phyloP scores from a whole-genome alignment of 1,140 invertebrate species.

The Epicauta chinensis region DNA sequence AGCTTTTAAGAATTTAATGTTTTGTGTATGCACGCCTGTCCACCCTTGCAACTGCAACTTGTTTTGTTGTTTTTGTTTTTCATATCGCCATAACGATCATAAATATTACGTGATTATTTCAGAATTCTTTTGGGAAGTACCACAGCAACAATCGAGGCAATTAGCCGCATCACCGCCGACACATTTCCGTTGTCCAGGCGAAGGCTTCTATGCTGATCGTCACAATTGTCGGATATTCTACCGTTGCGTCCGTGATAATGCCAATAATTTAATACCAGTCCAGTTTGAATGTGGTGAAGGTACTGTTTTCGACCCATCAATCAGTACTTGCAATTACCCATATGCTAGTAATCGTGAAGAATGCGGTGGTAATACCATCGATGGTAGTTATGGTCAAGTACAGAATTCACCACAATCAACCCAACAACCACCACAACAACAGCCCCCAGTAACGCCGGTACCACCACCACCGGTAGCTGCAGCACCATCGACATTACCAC shows the following conservation, averaged over 20 bases:
- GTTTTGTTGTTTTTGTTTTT: no score
- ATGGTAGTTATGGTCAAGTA: constrained; percentile 18
- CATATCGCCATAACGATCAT: no score
- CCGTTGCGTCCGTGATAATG: constrained; percentile 28
- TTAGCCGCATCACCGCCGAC: neutral
- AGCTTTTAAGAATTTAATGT: no score
- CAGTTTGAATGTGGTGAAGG: constrained; percentile 63
- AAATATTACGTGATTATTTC: no score
- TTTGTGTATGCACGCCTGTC: no score
- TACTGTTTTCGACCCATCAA: constrained; percentile 62
- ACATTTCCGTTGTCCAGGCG: constrained; percentile 20
- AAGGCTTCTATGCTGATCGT: constrained; percentile 35
- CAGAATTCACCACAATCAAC: constrained; percentile 1
- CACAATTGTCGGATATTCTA: constrained; percentile 33
- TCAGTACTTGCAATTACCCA: constrained; percentile 61
- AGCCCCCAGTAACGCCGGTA: neutral
- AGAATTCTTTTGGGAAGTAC: no score
- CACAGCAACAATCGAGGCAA: neutral
- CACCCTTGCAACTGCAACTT: no score
- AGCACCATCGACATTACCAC: neutral
- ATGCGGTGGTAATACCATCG: constrained; percentile 40
- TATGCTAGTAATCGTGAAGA: constrained; percentile 44
- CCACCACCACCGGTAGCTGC: neutral
- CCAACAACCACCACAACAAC: constrained; percentile 1
- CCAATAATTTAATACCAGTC: constrained; percentile 38